Conservation (phyloP, 2,888 invertebrate species). For the Protonemura montana region DNA sequence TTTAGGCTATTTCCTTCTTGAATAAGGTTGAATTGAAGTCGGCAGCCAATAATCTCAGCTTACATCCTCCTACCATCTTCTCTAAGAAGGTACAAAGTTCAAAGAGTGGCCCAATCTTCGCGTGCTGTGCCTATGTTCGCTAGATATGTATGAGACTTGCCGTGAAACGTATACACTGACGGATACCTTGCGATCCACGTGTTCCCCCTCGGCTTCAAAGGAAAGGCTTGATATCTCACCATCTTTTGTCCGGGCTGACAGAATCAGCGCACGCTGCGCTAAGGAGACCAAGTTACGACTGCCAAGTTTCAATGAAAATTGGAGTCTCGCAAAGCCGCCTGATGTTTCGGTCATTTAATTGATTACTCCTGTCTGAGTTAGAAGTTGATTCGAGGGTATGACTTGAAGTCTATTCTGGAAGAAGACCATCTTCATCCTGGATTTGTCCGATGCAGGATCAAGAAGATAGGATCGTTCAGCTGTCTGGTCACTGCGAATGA, state of each 20-base stretch:
- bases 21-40: not conserved
- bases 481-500: not conserved
- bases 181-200: not conserved
- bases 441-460: not conserved
- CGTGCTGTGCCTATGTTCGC: not conserved
- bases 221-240: not conserved
- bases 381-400: not conserved
- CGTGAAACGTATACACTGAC: not conserved
- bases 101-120: not conserved
- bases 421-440: not conserved
- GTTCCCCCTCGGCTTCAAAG: not conserved
- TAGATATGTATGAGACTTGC: not conserved
- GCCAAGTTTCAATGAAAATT: slow-evolving; percentile 21
- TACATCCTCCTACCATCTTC: not conserved
- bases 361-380: slow-evolving; percentile 23
- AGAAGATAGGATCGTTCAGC: not conserved
- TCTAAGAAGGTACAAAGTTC: not conserved
- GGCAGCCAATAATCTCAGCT: not conserved
- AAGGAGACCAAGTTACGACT: slow-evolving; percentile 9
- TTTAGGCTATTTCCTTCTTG: not conserved
- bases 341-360: slow-evolving; percentile 28
- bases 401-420: not conserved
- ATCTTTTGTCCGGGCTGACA: slow-evolving; percentile 28
- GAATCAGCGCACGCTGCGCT: not conserved
- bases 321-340: not conserved